Evolutionary conservation across 1,140 invertebrate species (phyloP), one percentile per base, ranked within the genome.

Genomic region (Tribolium madens): DNA sequence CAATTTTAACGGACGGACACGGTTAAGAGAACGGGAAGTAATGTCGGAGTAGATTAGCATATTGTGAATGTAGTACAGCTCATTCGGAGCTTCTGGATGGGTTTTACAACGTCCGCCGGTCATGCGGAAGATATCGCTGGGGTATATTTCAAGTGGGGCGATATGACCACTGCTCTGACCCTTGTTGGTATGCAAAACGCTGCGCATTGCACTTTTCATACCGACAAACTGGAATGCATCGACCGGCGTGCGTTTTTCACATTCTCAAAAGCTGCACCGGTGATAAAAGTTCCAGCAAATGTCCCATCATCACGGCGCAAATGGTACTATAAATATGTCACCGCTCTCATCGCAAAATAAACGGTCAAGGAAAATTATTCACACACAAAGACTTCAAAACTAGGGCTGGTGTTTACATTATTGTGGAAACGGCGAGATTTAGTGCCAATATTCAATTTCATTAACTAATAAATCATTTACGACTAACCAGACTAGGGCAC

Each of bases 1-100:
- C 77, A 78, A 78, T 78, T 78, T 78, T 75, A 78, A 75, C 72
- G 77, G 77, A 75, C 57, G 50, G 73, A 71, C 60, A 75, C 73
- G 72, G 73, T 70, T 57, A 71, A 48, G 73, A 57, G 73, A 75
- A 68, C 21, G 60, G 52, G 72, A 75, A 78, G 64, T 64, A 75
- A 78, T 78, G 77, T 78, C 60, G 77, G 64, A 70, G 47, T 21
- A 69, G 77, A 78, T 78, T 78, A 78, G 77, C 77, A 78, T 78
- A 78, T 77, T 77, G 76, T 77, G 68, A 77, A 77, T 52, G 70
- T 77, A 60, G 50, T 64, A 64, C 53, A 73, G 70, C 46, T 77
- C 52, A 64, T 73, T 72, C 60, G 18, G 21, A 68, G 75, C 64
- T 50, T 76, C 69, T 18, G 52, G 71, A 73, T 64, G 57, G 69